Evolutionary conservation across 2,113 vertebrate species (phyloP), one percentile per base, ranked within the genome.

Genomic region (Poeciliopsis retropinna): DNA sequence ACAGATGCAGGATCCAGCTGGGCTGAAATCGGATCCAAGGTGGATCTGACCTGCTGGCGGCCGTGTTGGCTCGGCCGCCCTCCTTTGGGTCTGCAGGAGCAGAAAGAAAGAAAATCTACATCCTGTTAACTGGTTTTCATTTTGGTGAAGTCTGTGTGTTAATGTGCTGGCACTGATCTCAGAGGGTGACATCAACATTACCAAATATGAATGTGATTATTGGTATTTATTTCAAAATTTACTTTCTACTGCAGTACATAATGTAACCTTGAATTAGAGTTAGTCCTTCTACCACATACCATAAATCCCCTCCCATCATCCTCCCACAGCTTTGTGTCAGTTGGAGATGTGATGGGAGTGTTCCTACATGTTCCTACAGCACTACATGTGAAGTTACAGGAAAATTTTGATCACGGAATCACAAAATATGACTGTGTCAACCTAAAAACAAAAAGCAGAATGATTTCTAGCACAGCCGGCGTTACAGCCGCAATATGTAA

Each of bases 1-100:
- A 88, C 91, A 75, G 28, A 70, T 61, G 64, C 41, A 83, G 0
- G 67, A 63, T 61, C 41, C 82, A 12, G 75, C 75, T 34, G 90
- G 71, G 69, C 68, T 80, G 74, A 79, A 70, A 44, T 70, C 29
- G 19, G 76, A 1, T 0, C 22, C 19, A 27, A 60, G 70, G 31
- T 60, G 85, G 12, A 67, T 79, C 63, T 84, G 88, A 34, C 10
- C n/a, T 3, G 47, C 30, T 47, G 44, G 11, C 37, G 57, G 68
- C 10, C 19, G 80, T 0, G 64, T 68, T 65, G 72, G 73, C 13
- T 83, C 71, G 0, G 54, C 25, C 22, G 5, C 22, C 14, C 82
- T 65, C 19, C 34, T 68, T 0, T 77, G 72, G 70, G 47, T 11
- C 88, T 85, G 61, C 1, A 71, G 34, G 11, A 64, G 27, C 4